Evolutionary conservation across 2,888 invertebrate species (phyloP), one percentile per base, ranked within the genome.

Genomic region (Apamea monoglypha): DNA sequence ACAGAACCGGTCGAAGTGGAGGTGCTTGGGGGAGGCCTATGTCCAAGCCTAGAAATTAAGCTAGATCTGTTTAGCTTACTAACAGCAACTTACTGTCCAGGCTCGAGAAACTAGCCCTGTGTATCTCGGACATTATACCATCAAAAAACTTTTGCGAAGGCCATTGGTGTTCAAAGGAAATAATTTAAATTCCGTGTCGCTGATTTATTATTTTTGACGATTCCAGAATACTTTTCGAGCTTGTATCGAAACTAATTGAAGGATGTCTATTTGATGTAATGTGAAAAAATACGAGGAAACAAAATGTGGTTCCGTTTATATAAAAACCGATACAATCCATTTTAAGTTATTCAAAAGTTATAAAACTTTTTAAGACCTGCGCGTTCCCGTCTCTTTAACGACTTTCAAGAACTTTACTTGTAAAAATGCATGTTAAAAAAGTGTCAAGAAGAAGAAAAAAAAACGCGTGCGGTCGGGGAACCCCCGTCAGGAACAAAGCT

Each of bases 191-290:
- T 44, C 44, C 32, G n/a, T 70, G 69, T 61, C 80, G 76, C 56
- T 84, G 84, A 85, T 81, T 84, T 76, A 78, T 87, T 78, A 81
- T 74, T 76, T 47, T 50, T 74, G 36, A 74, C 72, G 29, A 84
- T 40, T 71, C 56, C 53, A 64, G 36, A 81, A 70, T 47, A 66
- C 44, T 50, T 40, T 64, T 85, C 70, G 64, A 66, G 21, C 69
- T 81, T 68, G 59, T 40, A 68, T 75, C 47, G 68, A 68, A 82
- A 82, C 71, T 40, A 81, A 63, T 71, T 85, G 74, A 81, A 85
- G 61, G 18, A 68, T 50, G 68, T 66, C 7, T 70, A 32, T 74
- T 85, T 74, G 61, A 47, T 56, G 21, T 59, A n/a, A 50, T 59
- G n/a, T 36, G 12, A 53, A 78, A 67, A 84, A 80, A 59, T 18